These are phyloP conservation scores for Mya arenaria DNA, from an alignment of 1,140 invertebrate species.

Conservation along the genomic window DNA sequence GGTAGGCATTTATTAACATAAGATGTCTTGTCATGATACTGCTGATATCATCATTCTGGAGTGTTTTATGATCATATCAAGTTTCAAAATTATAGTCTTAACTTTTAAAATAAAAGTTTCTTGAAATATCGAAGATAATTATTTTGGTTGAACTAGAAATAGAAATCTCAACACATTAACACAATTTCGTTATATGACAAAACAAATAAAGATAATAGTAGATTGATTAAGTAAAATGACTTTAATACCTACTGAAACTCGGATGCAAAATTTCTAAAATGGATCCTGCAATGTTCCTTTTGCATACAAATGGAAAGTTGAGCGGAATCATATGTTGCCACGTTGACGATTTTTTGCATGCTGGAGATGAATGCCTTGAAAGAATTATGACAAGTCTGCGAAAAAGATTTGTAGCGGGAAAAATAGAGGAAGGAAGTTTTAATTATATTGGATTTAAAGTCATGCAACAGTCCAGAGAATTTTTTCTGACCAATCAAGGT, in stretches of 20 bases:
- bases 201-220: too few relatives aligned
- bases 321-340: slow-evolving; percentile 20
- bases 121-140: too few relatives aligned
- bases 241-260: slow-evolving; percentile 2
- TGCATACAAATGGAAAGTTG: slow-evolving; percentile 8
- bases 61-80: too few relatives aligned
- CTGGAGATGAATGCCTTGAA: background rate
- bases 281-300: slow-evolving; percentile 10
- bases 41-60: too few relatives aligned
- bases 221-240: too few relatives aligned
- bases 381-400: slow-evolving; percentile 2
- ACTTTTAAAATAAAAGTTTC: too few relatives aligned
- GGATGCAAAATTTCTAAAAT: slow-evolving; percentile 4
- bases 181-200: too few relatives aligned
- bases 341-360: slow-evolving; percentile 10
- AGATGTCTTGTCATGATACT: too few relatives aligned
- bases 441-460: slow-evolving; percentile 13
- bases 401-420: slow-evolving; percentile 23
- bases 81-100: too few relatives aligned
- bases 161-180: too few relatives aligned
- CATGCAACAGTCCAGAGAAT: slow-evolving; percentile 14
- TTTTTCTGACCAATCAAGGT: background rate
- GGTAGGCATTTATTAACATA: too few relatives aligned
- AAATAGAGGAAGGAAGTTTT: slow-evolving; percentile 17
- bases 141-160: too few relatives aligned